Evolutionary conservation across 1,140 invertebrate species (phyloP).

Genomic region (Sycophaga agraensis): DNA sequence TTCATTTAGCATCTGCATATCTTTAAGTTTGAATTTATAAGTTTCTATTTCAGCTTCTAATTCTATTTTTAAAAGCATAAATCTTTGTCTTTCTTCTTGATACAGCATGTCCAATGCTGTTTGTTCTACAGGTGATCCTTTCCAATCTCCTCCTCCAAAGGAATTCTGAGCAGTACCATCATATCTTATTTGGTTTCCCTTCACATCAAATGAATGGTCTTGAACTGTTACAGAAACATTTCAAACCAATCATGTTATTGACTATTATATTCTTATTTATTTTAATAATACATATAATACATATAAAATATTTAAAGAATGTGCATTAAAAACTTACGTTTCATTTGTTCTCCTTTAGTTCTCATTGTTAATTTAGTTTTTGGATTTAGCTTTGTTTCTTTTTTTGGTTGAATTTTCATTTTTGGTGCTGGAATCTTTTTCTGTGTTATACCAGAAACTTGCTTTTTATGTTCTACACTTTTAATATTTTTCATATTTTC

Average conservation of each 20-base stretch:
- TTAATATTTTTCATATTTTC: conserved; percentile 19
- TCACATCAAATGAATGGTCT: conserved; percentile 13
- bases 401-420: conserved; percentile 32
- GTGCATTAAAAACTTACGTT: conserved; percentile 11
- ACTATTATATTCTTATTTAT: no score
- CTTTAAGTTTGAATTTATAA: conserved; percentile 50
- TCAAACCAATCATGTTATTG: not conserved
- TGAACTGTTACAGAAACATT: not conserved
- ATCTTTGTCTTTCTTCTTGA: conserved; percentile 49
- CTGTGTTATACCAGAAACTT: not conserved
- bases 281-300: no score
- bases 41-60: conserved; percentile 47
- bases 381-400: conserved; percentile 18
- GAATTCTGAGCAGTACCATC: conserved; percentile 29
- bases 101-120: conserved; percentile 44
- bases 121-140: conserved; percentile 35
- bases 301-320: no score
- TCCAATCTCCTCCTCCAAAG: conserved; percentile 42
- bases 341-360: conserved; percentile 1
- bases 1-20: conserved; percentile 48
- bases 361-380: conserved; percentile 12
- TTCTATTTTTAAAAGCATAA: conserved; percentile 45
- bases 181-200: conserved; percentile 27
- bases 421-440: conserved; percentile 28
- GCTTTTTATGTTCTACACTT: conserved; percentile 3